Evolutionary conservation across 2,888 invertebrate species (phyloP).

Genomic region (Odontomyia ornata): DNA sequence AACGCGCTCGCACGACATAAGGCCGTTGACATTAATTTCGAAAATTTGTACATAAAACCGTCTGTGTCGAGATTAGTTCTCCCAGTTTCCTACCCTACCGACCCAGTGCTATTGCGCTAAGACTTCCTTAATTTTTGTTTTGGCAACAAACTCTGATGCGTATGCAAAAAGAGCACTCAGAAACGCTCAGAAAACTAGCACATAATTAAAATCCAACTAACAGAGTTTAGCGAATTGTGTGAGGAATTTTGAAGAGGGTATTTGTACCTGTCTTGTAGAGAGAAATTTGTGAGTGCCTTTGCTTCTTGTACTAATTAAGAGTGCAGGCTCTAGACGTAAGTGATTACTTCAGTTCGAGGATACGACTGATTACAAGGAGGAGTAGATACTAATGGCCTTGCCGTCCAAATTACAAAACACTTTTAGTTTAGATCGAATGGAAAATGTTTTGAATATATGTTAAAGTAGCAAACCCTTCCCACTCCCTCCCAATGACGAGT

Average conservation of each 20-base stretch:
- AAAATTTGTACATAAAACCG: neutral
- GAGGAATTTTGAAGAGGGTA: neutral
- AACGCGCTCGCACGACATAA: neutral
- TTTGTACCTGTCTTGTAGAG: neutral
- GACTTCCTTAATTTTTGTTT: constrained; percentile 11
- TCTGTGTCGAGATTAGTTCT: neutral
- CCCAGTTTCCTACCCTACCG: neutral
- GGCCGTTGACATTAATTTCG: constrained; percentile 10
- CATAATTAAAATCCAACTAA: constrained; percentile 2
- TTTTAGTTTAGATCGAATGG: no score
- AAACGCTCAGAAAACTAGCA: constrained; percentile 2
- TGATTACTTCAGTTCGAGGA: no score
- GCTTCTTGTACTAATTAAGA: no score
- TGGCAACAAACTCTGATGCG: neutral
- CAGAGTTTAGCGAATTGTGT: neutral
- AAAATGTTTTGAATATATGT: no score
- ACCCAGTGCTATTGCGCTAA: neutral
- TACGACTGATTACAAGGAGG: no score
- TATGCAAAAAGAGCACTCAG: neutral
- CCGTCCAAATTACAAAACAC: no score
- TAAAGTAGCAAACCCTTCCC: no score
- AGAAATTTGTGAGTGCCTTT: neutral
- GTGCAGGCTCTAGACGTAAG: no score
- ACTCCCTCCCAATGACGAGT: no score
- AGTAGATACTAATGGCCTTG: no score